Evolutionary conservation across 2,888 invertebrate species (phyloP), one percentile per base, ranked within the genome.

Genomic region (Leptinotarsa rubiginosa): DNA sequence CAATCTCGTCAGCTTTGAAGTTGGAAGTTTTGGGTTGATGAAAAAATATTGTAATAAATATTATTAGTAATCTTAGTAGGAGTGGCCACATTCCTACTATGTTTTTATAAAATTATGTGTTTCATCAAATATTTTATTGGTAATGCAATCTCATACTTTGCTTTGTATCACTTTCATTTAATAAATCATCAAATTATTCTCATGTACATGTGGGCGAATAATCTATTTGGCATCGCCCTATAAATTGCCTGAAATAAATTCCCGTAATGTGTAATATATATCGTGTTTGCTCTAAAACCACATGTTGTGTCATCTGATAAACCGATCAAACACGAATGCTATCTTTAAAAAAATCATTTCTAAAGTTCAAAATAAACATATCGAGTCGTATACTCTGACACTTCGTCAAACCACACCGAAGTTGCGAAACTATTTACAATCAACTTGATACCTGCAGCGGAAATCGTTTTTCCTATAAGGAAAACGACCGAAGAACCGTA

Each of bases 371-470:
- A 68, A 49, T 49, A 73, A 69, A 73, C 64, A 69, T 22, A 62
- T 31, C 69, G 50, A 16, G 22, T 62, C 16, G 31, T 72, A 41
- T 41, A 72, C 47, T 72, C 68, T 56, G 49, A 25, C 67, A 67
- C 65, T 67, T 54, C 56, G 59, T 56, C 47, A 59, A 71, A 25
- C 10, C 50, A n/a, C 54, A 41, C 47, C 31, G 22, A 18, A 18
- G 47, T 73, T 73, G 69, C 73, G 65, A 75, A 72, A 72, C 69
- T 72, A 69, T 75, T 70, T 72, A 72, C 69, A 54, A 65, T 75
- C 70, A 54, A 75, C 75, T 69, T 72, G 75, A 75, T 75, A 75
- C 72, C 71, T 25, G 20, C 20, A 74, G 70, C 74, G 70, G 70
- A 74, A 67, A 52, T 69, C 20, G 50, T 47, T 67, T 68, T 67